Base-by-base conservation (phyloP, 2,888 invertebrate species). In the Drosophila maculinotata region DNA sequence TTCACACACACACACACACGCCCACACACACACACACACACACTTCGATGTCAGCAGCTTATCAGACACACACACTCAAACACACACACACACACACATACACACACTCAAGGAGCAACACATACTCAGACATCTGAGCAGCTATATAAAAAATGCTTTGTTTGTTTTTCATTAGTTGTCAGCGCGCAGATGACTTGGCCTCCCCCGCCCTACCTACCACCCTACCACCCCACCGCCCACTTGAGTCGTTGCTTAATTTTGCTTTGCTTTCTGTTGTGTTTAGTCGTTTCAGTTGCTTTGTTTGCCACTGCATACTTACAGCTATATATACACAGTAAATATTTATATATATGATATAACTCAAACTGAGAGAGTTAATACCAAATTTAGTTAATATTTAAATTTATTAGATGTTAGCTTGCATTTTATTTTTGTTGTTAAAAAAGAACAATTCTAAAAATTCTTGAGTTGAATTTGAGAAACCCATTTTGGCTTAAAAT, bases 141-240 rank as follows among this genome's bases (percentile, higher is more conserved):
- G 75, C 70, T 57, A 56, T 53, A 41, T 44, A 64, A 79, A 76
- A 69, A 68, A 80, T 62, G 75, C 75, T 69, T 78, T 81, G 84
- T 87, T 84, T 87, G 75, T 49, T 76, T 87, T 84, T 80, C 81
- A 81, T 87, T 87, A 81, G 65, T 64, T 64, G 77, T 10, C 47
- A 64, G 63, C 44, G 25, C 51, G 48, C 49, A 44, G 36, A 41
- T 39, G 54, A 35, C 54, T 63, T 64, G 73, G 60, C 51, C 60
- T 52, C 36, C 5, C 35, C 41, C 25, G n/a, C 3, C 26, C 1
- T 8, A 14, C 8, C 35, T 8, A 1, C 1, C 14, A 9, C 28
- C 0, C 23, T 12, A 7, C 26, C 25, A 1, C 10, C 10, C 5
- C 14, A 1, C 0, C 9, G 5, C 5, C 3, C 6, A 7, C 53